These are phyloP conservation scores for Sphenodon punctatus DNA, from an alignment of 2,797 vertebrate species.

Conservation along the genomic window DNA sequence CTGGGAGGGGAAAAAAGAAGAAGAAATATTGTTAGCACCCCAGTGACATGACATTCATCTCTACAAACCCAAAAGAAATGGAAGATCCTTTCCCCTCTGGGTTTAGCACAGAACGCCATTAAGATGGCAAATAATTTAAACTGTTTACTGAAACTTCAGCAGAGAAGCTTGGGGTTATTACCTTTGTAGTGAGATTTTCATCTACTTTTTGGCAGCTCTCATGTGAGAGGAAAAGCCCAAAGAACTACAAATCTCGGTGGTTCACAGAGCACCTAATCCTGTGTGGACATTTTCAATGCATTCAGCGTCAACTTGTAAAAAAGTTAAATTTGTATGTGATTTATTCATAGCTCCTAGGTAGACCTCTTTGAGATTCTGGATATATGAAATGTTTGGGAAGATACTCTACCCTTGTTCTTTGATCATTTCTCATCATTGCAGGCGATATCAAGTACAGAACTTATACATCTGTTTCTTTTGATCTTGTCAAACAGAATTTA, in stretches of 20 bases:
- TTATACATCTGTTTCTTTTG: constrained; percentile 77
- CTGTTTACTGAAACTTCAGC: neutral
- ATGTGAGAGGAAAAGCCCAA: constrained; percentile 48
- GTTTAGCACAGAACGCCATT: neutral
- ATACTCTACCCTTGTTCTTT: constrained; percentile 68
- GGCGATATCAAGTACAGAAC: constrained; percentile 65
- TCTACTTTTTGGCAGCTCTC: constrained; percentile 51
- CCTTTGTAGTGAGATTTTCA: constrained; percentile 46
- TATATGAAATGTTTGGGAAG: constrained; percentile 75
- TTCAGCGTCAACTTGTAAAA: constrained; percentile 56
- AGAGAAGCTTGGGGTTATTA: constrained; percentile 5
- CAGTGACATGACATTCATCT: neutral
- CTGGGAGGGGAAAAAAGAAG: constrained; percentile 73
- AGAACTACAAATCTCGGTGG: constrained; percentile 54
- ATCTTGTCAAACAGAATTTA: constrained; percentile 82
- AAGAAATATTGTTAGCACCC: constrained; percentile 30
- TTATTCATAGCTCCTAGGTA: constrained; percentile 75
- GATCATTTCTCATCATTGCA: constrained; percentile 71
- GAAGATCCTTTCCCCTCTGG: neutral
- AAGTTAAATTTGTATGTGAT: constrained; percentile 70
- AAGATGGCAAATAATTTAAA: constrained; percentile 45
- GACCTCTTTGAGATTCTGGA: constrained; percentile 71
- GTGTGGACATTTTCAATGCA: constrained; percentile 67
- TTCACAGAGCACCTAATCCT: constrained; percentile 60
- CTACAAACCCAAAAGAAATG: neutral